Percentiles rank a stretch among this genome's conserved stretches.
Conservation (phyloP, 2,113 vertebrate species). For the Caloenas nicobarica region DNA sequence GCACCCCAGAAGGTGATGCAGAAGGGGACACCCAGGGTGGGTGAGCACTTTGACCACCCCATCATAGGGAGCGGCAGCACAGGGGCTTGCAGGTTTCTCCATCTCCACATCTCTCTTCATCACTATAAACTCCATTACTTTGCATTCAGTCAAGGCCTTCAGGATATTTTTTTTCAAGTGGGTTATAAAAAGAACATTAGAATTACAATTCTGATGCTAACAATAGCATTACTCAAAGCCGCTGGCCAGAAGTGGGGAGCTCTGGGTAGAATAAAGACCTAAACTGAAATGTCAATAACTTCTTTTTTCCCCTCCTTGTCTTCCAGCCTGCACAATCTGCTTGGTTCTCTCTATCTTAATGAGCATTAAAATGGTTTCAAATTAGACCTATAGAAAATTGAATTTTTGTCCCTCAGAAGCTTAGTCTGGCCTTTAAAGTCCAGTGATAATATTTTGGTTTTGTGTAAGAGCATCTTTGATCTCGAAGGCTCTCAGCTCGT, state of each 20-base stretch:
- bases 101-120: background rate
- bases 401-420: background rate
- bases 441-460: background rate
- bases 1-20: background rate
- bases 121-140: background rate
- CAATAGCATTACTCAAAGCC: slow-evolving; percentile 16
- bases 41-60: fast-evolving
- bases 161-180: background rate
- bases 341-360: background rate
- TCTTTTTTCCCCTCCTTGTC: background rate
- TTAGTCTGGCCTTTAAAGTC: slow-evolving; percentile 17
- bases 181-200: background rate
- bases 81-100: background rate
- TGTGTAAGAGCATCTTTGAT: slow-evolving; percentile 11
- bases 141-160: background rate
- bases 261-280: slow-evolving; percentile 16
- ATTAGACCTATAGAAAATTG: slow-evolving; percentile 38
- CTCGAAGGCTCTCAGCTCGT: background rate
- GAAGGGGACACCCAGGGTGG: background rate
- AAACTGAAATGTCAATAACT: slow-evolving; percentile 23
- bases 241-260: background rate
- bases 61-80: fast-evolving
- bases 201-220: slow-evolving; percentile 1
- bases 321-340: background rate
- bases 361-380: slow-evolving; percentile 39